Evolutionary conservation across 2,797 vertebrate genomes (phyloP).

Genomic region (Phoxinus dragarum): DNA sequence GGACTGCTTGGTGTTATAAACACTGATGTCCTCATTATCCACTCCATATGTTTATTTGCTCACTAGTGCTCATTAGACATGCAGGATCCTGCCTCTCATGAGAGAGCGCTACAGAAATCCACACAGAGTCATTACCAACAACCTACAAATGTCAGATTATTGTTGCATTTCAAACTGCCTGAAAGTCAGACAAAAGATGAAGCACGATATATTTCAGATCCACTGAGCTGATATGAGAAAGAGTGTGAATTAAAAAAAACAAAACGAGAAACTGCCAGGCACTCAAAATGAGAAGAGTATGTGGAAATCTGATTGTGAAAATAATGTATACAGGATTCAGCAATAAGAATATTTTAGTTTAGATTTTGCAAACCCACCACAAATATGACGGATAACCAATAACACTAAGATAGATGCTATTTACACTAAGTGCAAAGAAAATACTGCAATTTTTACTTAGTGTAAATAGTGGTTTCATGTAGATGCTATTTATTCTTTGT

Average conservation of each 20-base stretch:
- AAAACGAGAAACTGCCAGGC: conserved; percentile 16
- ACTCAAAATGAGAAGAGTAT: conserved; percentile 3
- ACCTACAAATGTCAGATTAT: conserved; percentile 5
- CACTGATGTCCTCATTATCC: conserved; percentile 76
- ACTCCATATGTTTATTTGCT: conserved; percentile 76
- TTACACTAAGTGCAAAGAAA: background rate
- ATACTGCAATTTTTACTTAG: background rate
- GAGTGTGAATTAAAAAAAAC: conserved; percentile 30
- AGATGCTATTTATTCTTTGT: background rate
- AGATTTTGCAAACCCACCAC: background rate
- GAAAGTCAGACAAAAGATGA: conserved; percentile 27
- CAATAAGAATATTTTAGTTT: background rate
- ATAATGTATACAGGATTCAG: background rate
- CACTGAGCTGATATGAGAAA: conserved; percentile 7
- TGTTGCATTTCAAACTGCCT: conserved; percentile 24
- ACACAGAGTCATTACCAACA: conserved; percentile 43
- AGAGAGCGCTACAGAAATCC: conserved; percentile 50
- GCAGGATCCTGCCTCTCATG: conserved; percentile 64
- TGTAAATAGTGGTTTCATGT: background rate
- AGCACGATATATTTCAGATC: conserved; percentile 1
- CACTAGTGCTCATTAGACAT: conserved; percentile 70
- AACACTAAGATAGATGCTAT: background rate
- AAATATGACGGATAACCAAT: background rate
- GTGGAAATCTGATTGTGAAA: background rate
- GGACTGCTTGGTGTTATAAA: conserved; percentile 72